Base-by-base conservation (phyloP, 1,140 invertebrate species). In the Elysia chlorotica region DNA sequence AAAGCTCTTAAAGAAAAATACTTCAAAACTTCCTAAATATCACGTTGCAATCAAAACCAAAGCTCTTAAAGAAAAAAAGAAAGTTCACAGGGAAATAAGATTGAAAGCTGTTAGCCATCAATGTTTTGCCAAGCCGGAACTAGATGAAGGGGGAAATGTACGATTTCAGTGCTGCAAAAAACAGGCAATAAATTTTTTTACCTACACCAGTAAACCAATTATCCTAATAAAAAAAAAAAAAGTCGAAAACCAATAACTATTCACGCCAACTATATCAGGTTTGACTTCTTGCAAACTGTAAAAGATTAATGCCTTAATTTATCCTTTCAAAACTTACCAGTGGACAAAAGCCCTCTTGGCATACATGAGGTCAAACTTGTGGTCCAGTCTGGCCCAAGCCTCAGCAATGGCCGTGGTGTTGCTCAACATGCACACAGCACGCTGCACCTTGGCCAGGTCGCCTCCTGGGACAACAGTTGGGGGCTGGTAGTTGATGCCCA, bases 371-470 rank as follows among this genome's bases (percentile, higher is more conserved):
- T 91, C 90, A 78, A 91, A 91, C 79, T 91, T 91, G 82, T 90
- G 88, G 78, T 91, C 89, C n/a, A 91, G 82, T 65, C 89, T 79
- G 48, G 88, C 87, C 90, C 93, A 94, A 19, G 93, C 93, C 81
- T 93, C 72, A 61, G 72, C 72, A 67, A 74, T 59, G 57, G 72
- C 65, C n/a, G 73, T 74, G 23, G 73, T 74, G 89, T 94, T 94
- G 78, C 91, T 92, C 88, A 94, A 90, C 92, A 93, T 93, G 89
- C 89, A 89, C 89, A 93, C 69, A 89, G 92, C 81, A 91, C 92
- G 67, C 19, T 72, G 83, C 1, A 89, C 88, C 78, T 88, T 89
- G 33, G 90, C 89, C 71, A 91, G 78, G 91, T 92, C 88, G 90
- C 92, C 57, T 90, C 92, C 82, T 54, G 89, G 88, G 25, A 88